Evolutionary conservation across 2,113 vertebrate genomes (phyloP).

Genomic region (Cygnus buccinator): DNA sequence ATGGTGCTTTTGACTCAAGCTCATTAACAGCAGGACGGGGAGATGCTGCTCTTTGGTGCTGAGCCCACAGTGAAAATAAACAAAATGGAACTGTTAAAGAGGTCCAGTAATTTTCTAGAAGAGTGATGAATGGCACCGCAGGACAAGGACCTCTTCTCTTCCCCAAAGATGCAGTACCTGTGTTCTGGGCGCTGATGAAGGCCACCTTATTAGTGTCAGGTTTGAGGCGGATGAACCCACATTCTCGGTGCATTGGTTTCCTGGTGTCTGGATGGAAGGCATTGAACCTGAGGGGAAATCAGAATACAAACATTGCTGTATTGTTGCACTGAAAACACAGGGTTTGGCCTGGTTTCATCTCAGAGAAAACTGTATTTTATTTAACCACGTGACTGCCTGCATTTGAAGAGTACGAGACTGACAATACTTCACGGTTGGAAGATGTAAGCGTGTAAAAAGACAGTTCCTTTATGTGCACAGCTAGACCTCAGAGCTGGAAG

Average conservation of each 20-base stretch:
- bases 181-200: conserved; percentile 95
- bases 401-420: neutral
- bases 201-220: conserved; percentile 92
- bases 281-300: conserved; percentile 83
- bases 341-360: neutral
- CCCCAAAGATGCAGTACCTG: conserved; percentile 76
- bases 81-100: neutral
- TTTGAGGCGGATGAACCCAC: conserved; percentile 92
- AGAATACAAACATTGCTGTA: neutral
- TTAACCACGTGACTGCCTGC: neutral
- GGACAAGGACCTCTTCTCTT: neutral
- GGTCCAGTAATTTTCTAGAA: neutral
- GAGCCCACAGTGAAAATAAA: neutral
- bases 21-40: neutral
- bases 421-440: accelerated
- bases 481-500: neutral
- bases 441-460: neutral
- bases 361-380: neutral
- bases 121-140: neutral
- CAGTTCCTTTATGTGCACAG: accelerated
- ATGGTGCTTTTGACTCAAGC: neutral
- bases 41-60: neutral
- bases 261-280: conserved; percentile 88
- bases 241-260: conserved; percentile 93
- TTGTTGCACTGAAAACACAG: neutral